Conservation (phyloP, 2,113 vertebrate species). For the Dermatemys mawii region DNA sequence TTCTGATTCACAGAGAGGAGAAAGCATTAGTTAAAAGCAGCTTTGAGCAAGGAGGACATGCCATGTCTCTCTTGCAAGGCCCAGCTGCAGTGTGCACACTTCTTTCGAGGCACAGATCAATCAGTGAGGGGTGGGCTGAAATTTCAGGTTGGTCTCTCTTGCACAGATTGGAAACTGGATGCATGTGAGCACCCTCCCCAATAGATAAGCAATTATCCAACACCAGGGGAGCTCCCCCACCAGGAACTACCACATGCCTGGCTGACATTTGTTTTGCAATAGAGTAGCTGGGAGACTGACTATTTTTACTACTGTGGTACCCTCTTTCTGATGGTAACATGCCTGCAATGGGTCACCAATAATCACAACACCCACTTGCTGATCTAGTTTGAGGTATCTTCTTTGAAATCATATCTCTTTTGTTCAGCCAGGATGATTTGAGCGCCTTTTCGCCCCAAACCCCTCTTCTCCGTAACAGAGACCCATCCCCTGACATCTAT, state of each 20-base stretch:
- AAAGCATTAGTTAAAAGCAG: background rate
- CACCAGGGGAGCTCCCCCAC: background rate
- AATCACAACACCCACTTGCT: background rate
- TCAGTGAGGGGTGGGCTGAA: background rate
- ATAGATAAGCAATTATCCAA: background rate
- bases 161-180: background rate
- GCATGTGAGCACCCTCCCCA: background rate
- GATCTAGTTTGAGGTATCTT: background rate
- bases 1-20: background rate
- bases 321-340: background rate
- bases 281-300: background rate
- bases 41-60: background rate
- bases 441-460: background rate
- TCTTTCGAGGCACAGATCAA: background rate
- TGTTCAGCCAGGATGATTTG: background rate
- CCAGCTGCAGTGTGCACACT: background rate
- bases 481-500: background rate
- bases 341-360: background rate
- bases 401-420: background rate
- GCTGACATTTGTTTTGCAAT: background rate
- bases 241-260: background rate
- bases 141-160: background rate
- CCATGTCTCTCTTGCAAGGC: background rate
- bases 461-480: background rate
- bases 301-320: background rate